Percentiles rank a stretch among this genome's conserved stretches.
phyloP scores from a whole-genome alignment of 2,888 invertebrate species.

The Diachrysia chrysitis region DNA sequence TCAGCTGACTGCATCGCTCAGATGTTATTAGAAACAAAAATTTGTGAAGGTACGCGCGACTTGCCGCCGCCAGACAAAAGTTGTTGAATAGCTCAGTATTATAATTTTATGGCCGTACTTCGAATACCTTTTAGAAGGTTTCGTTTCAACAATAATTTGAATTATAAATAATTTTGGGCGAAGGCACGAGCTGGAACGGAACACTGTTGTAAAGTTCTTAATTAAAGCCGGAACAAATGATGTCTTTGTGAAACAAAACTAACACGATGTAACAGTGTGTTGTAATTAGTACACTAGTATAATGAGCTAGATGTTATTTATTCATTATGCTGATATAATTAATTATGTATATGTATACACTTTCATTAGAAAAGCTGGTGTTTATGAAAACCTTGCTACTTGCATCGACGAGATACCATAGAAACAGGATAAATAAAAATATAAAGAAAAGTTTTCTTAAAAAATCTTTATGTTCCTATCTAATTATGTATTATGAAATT shows the following conservation, averaged over 20 bases:
- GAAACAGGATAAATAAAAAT: too few species aligned
- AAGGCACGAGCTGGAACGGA: constrained; percentile 19
- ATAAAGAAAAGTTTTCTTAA: too few species aligned
- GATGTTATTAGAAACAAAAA: constrained; percentile 58
- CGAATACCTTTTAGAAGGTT: constrained; percentile 47
- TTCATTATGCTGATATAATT: not conserved
- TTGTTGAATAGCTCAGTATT: constrained; percentile 54
- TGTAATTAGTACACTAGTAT: constrained; percentile 1
- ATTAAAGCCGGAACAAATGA: constrained; percentile 19
- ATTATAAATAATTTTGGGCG: constrained; percentile 50
- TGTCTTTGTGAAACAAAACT: constrained; percentile 15
- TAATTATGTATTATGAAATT: too few species aligned
- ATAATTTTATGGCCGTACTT: constrained; percentile 55
- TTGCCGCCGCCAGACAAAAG: constrained; percentile 40
- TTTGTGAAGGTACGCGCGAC: constrained; percentile 47
- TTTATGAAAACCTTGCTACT: not conserved
- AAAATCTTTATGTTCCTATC: too few species aligned
- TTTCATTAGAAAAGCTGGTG: not conserved
- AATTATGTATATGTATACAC: not conserved
- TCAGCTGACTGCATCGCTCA: constrained; percentile 63
- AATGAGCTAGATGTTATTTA: not conserved
- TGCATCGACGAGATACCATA: not conserved
- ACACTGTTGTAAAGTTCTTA: constrained; percentile 10
- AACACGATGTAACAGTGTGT: constrained; percentile 17
- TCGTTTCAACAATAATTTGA: constrained; percentile 45